Conservation (phyloP, 1,140 invertebrate species). For the Drosophila navojoa region DNA sequence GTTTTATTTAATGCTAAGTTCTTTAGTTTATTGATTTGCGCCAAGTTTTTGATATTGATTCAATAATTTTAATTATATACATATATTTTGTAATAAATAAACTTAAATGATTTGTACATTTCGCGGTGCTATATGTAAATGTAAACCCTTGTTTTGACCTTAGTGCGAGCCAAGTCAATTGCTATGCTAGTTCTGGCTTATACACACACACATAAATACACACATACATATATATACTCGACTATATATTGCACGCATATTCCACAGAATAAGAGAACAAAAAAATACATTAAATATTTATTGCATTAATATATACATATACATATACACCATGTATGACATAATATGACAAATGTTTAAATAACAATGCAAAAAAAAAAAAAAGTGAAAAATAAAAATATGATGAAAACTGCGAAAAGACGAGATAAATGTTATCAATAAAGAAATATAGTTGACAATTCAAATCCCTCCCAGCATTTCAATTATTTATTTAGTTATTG, state of each 20-base stretch:
- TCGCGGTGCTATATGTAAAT: slow-evolving; percentile 77
- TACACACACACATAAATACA: background rate
- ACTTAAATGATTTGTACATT: slow-evolving; percentile 70
- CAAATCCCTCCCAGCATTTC: slow-evolving; percentile 28
- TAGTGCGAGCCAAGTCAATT: slow-evolving; percentile 56
- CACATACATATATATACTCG: slow-evolving; percentile 4
- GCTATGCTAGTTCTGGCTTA: slow-evolving; percentile 39
- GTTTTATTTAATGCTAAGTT: slow-evolving; percentile 64
- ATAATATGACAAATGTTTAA: slow-evolving; percentile 70
- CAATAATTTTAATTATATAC: slow-evolving; percentile 20
- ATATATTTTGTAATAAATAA: slow-evolving; percentile 19
- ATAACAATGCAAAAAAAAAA: background rate
- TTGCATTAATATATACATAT: slow-evolving; percentile 56
- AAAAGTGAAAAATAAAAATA: slow-evolving; percentile 1
- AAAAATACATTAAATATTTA: slow-evolving; percentile 60
- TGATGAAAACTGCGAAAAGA: slow-evolving; percentile 41
- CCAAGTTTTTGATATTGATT: slow-evolving; percentile 38
- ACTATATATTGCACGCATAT: slow-evolving; percentile 58
- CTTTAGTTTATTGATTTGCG: slow-evolving; percentile 36
- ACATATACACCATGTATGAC: slow-evolving; percentile 52
- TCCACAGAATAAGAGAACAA: slow-evolving; percentile 40
- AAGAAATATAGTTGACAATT: slow-evolving; percentile 83
- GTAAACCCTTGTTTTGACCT: slow-evolving; percentile 45
- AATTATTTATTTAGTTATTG: slow-evolving; percentile 23
- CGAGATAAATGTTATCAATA: slow-evolving; percentile 80